Conservation (phyloP, 2,888 invertebrate species). For the Oscheius myriophilus region DNA sequence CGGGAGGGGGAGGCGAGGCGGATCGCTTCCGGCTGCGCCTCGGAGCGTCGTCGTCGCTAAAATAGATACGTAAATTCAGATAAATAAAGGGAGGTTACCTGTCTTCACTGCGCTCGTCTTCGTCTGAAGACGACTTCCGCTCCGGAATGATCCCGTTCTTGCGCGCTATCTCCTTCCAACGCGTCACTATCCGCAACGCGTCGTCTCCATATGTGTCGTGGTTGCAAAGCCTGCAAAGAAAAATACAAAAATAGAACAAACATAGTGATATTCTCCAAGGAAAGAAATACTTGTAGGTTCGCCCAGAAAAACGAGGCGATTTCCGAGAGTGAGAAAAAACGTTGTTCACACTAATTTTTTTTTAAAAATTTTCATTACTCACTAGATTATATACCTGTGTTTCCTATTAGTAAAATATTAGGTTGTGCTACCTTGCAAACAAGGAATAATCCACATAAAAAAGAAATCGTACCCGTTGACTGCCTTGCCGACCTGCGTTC, state of each 20-base stretch:
- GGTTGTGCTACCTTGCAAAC: no score
- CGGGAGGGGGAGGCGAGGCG: conserved; percentile 4
- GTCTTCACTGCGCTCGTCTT: background rate
- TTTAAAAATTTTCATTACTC: no score
- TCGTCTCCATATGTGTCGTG: conserved; percentile 26
- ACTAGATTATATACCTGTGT: no score
- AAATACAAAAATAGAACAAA: background rate
- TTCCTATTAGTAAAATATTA: no score
- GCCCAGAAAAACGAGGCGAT: no score
- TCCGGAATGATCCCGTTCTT: conserved; percentile 21
- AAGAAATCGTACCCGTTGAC: conserved; percentile 31
- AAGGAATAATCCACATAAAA: no score
- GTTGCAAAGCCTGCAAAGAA: conserved; percentile 8
- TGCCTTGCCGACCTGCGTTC: conserved; percentile 28
- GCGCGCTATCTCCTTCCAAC: conserved; percentile 30
- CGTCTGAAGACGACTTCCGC: conserved; percentile 2
- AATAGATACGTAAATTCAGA: background rate
- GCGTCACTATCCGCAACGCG: conserved; percentile 23
- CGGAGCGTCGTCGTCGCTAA: background rate
- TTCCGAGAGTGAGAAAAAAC: no score
- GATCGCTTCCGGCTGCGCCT: background rate
- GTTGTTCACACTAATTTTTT: no score
- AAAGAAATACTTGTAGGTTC: no score
- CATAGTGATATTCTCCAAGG: no score
- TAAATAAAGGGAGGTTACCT: background rate